Conservation (phyloP, 1,140 invertebrate genomes). For the Agrilus planipennis region DNA sequence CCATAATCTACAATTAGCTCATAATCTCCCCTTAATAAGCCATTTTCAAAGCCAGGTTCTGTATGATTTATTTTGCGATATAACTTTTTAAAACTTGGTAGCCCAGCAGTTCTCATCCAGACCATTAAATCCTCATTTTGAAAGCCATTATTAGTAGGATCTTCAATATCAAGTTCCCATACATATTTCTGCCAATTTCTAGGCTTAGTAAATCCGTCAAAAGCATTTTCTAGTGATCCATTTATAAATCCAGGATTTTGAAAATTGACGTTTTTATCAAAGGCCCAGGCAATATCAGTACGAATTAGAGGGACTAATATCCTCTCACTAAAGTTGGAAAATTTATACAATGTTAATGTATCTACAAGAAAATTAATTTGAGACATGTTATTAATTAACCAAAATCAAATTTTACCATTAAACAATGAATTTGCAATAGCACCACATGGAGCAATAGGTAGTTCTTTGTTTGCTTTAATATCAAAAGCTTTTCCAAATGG, state of each 20-base stretch:
- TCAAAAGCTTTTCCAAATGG: conserved; percentile 56
- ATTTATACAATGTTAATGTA: no score
- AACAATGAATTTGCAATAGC: conserved; percentile 98
- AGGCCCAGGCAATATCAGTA: conserved; percentile 94
- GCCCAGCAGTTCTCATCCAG: conserved; percentile 95
- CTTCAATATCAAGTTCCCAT: conserved; percentile 60
- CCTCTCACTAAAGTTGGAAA: conserved; percentile 2
- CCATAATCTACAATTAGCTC: conserved; percentile 63
- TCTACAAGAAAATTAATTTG: no score
- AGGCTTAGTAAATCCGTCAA: conserved; percentile 50
- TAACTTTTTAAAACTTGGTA: conserved; percentile 91
- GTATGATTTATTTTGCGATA: conserved; percentile 74
- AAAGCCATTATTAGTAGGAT: conserved; percentile 81
- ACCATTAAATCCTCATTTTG: conserved; percentile 96
- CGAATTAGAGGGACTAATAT: conserved; percentile 49
- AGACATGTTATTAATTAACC: no score
- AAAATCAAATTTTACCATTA: no score
- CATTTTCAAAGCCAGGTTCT: conserved; percentile 43
- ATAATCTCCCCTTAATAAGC: conserved; percentile 69
- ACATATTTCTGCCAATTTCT: conserved; percentile 69
- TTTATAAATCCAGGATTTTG: conserved; percentile 83
- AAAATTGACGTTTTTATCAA: conserved; percentile 91
- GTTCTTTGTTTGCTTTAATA: conserved; percentile 30
- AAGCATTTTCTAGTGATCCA: conserved; percentile 32
- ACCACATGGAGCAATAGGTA: conserved; percentile 88